Evolutionary conservation across 2,888 invertebrate species (phyloP), one percentile per base, ranked within the genome.

Genomic region (Clivina fossor): DNA sequence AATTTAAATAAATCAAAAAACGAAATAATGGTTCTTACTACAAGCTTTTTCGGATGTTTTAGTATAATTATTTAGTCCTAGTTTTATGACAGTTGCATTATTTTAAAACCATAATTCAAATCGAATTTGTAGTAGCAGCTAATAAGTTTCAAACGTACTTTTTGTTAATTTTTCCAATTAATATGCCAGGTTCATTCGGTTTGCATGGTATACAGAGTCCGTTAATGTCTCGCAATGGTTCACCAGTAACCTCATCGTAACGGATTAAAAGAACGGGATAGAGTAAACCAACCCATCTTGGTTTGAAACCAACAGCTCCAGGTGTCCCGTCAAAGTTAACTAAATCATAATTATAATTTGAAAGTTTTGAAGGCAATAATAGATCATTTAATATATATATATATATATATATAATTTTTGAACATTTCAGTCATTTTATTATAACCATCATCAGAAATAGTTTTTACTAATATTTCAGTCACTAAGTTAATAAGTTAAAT

Each of bases 281-380:
- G 1, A 82, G 33, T 1, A 65, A 64, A 3, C 71, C 69, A 0
- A 75, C 75, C 65, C 81, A 76, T 64, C 81, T 75, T 0, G 93
- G 93, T 46, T 93, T 79, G 74, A 95, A 97, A 0, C 97, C 97
- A 47, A 96, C 89, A 4, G 96, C 90, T 2, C 96, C 97, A 28
- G 90, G 77, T 49, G 83, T 90, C 72, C 89, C 92, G 73, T 93
- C 90, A 64, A 90, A 86, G 73, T 97, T 97, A 22, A 93, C 93
- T 94, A 76, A 24, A 80, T 81, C 51, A 57, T 56, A 32, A 58
- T 49, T 32, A 51, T 35, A 41, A 48, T 3, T n/a, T n/a, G n/a
- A n/a, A n/a, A n/a, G n/a, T n/a, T n/a, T n/a, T n/a, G n/a, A n/a
- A n/a, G n/a, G n/a, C n/a, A n/a, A n/a, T n/a, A n/a, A n/a, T n/a